Base-by-base conservation (phyloP, 2,797 vertebrate species). In the Alectoris magna region DNA sequence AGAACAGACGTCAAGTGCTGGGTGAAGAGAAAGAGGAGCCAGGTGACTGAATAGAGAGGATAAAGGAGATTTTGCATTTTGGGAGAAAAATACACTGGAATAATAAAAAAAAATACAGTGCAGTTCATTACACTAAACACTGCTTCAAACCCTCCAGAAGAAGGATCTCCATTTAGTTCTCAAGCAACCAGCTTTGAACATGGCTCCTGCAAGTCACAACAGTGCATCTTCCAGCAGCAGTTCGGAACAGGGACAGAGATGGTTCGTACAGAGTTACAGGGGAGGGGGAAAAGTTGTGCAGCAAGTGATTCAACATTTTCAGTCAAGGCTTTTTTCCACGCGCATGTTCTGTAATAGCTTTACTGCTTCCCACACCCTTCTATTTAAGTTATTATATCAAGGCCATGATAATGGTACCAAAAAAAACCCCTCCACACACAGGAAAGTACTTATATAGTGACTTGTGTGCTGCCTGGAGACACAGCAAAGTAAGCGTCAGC, bases 301-400 rank as follows among this genome's bases (percentile, higher is more conserved):
- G 92, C 82, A 91, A 93, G 93, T 93, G 93, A 95, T 94, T 96
- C 95, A 94, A 95, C 93, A 81, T 93, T 96, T 96, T 92, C 93
- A 96, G 92, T 95, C 91, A 95, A 96, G 83, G 89, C 73, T 93
- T 94, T 90, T 94, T 95, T 89, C 88, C 91, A 92, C 86, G 92
- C 93, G 92, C 91, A 80, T 95, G 92, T 95, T 95, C 96, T 95
- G 89, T 95, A 96, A 95, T 85, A 95, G 91, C 89, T 86, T 95
- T 93, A 95, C 93, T 95, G 80, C 95, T 96, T 94, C 94, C 95
- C 95, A 95, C 93, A 93, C 87, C 80, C 89, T 96, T 95, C 93
- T 95, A 95, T 95, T 96, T 96, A 90, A 95, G 93, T 95, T 86
- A 88, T 96, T 95, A 86, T 89, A 96, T 87, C 95, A 96, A 95